Percentiles rank a stretch among this genome's conserved stretches.
phyloP scores from a whole-genome alignment of 2,113 vertebrate species.

The Craseonycteris thonglongyai region DNA sequence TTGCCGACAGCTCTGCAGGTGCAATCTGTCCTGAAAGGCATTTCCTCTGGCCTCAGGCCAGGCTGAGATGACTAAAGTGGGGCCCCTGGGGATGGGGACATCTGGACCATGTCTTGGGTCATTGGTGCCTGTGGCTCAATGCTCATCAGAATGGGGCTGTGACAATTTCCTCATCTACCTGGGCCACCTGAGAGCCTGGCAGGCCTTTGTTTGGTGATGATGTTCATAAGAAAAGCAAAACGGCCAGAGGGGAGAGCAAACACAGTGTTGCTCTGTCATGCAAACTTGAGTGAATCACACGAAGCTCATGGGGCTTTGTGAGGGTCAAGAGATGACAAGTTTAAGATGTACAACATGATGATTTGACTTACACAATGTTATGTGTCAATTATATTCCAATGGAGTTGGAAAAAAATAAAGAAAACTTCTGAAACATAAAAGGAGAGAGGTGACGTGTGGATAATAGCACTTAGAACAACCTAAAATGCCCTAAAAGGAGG shows the following conservation, averaged over 20 bases:
- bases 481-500: neutral
- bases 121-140: neutral
- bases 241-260: neutral
- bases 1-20: neutral
- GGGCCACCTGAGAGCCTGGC: neutral
- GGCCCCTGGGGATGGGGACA: neutral
- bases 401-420: neutral
- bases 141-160: neutral
- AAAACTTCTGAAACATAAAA: neutral
- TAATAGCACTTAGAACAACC: neutral
- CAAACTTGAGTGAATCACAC: neutral
- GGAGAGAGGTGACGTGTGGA: neutral
- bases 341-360: neutral
- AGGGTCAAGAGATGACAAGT: neutral
- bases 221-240: neutral
- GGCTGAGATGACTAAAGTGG: neutral
- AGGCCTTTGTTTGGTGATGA: neutral
- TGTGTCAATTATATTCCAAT: neutral
- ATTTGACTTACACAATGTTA: neutral
- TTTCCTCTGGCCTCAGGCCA: slow-evolving; percentile 15
- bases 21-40: slow-evolving; percentile 45
- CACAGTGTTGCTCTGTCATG: neutral
- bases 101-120: neutral
- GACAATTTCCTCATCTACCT: neutral
- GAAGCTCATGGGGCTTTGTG: neutral